phyloP scores from a whole-genome alignment of 92 coral and sea anemone species.

The Diadumene lineata region DNA sequence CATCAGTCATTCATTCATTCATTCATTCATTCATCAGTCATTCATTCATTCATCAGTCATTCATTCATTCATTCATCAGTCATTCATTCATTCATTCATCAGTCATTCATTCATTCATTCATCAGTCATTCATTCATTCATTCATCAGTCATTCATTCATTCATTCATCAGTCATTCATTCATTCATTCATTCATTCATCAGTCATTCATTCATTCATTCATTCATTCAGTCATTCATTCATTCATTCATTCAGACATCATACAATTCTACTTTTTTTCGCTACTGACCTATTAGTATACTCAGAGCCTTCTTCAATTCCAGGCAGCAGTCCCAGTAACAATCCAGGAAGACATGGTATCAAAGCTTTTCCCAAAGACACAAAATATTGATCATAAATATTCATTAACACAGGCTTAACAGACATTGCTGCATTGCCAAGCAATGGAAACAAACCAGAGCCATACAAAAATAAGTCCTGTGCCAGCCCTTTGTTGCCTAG shows the following conservation, averaged over 20 bases:
- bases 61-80: too few species aligned
- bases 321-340: conserved; percentile 82
- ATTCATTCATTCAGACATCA: neutral
- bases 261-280: neutral
- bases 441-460: conserved; percentile 88
- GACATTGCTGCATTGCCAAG: conserved; percentile 97
- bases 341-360: conserved; percentile 85
- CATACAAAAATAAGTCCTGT: conserved; percentile 87
- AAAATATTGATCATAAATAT: conserved; percentile 77
- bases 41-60: too few species aligned
- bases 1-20: too few species aligned
- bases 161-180: neutral
- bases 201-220: neutral
- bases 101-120: too few species aligned
- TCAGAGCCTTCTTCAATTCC: conserved; percentile 98
- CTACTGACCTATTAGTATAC: conserved; percentile 84
- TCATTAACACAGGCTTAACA: conserved; percentile 83
- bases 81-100: too few species aligned
- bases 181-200: neutral
- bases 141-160: too few species aligned
- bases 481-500: conserved; percentile 88
- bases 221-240: neutral
- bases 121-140: too few species aligned
- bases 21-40: too few species aligned
- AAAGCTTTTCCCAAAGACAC: conserved; percentile 83